Evolutionary conservation across 2,888 invertebrate genomes (phyloP).

Genomic region (Mythimna impura): DNA sequence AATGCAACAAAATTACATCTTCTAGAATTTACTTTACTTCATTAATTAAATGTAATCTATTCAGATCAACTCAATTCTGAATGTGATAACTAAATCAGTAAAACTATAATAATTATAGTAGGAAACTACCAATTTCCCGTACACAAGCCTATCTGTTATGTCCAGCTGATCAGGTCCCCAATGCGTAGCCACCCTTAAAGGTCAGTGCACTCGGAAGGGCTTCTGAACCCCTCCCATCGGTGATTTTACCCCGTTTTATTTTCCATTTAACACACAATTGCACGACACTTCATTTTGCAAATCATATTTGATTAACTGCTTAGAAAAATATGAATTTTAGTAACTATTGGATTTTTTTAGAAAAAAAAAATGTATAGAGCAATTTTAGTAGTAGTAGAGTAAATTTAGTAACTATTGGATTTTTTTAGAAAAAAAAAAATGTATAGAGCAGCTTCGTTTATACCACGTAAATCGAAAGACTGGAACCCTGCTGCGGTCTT

Average conservation of each 20-base stretch:
- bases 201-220: constrained; percentile 82
- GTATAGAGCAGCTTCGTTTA: too few species aligned
- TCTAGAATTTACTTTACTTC: too few species aligned
- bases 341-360: too few species aligned
- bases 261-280: constrained; percentile 81
- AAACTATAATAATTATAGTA: constrained; percentile 55
- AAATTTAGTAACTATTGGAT: too few species aligned
- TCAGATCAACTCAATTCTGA: too few species aligned
- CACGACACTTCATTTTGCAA: constrained; percentile 62
- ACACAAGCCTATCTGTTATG: constrained; percentile 74
- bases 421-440: too few species aligned
- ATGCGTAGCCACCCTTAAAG: constrained; percentile 75
- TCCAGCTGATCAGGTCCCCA: constrained; percentile 80
- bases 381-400: too few species aligned
- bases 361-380: too few species aligned
- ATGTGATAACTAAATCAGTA: not conserved
- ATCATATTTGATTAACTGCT: constrained; percentile 12
- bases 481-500: too few species aligned
- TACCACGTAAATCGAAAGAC: too few species aligned
- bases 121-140: constrained; percentile 64
- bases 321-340: too few species aligned
- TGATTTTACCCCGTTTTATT: constrained; percentile 77
- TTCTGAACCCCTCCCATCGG: constrained; percentile 68
- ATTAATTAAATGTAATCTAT: not conserved
- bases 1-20: too few species aligned